These are phyloP conservation scores for Rhagologus leucostigma DNA, from an alignment of 2,113 vertebrate species.

Conservation along the genomic window DNA sequence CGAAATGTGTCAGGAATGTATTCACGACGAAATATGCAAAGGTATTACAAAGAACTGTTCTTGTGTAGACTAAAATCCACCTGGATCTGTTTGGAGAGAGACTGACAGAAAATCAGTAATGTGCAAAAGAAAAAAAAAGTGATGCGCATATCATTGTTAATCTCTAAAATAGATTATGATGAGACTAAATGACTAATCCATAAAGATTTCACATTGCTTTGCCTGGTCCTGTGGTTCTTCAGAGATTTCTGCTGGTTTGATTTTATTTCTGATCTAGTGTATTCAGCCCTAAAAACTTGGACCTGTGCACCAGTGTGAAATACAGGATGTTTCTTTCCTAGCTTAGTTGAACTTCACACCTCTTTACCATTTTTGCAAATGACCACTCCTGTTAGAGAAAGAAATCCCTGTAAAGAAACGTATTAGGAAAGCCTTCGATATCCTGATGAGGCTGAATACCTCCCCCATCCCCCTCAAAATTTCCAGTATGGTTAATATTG, in stretches of 20 bases:
- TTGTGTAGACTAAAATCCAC: not conserved
- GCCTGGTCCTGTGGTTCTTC: not conserved
- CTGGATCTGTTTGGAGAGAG: not conserved
- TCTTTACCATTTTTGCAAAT: not conserved
- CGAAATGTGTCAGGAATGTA: constrained; percentile 78
- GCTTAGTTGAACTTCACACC: not conserved
- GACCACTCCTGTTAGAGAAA: not conserved
- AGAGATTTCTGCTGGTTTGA: not conserved
- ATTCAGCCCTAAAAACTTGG: not conserved
- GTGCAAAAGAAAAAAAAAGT: not conserved
- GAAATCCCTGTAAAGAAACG: not conserved
- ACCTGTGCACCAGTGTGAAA: not conserved
- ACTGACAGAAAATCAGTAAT: not conserved
- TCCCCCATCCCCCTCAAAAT: not conserved
- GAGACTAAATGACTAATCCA: not conserved
- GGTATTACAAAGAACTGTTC: constrained; percentile 62
- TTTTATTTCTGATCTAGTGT: not conserved
- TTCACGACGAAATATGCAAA: constrained; percentile 75
- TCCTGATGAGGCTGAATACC: not conserved
- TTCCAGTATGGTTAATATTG: not conserved
- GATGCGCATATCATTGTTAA: not conserved
- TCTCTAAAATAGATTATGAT: not conserved
- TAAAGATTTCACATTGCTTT: not conserved
- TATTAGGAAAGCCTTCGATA: not conserved
- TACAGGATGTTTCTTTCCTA: not conserved